Conservation (phyloP, 2,888 invertebrate genomes). For the Hemithea aestivaria region DNA sequence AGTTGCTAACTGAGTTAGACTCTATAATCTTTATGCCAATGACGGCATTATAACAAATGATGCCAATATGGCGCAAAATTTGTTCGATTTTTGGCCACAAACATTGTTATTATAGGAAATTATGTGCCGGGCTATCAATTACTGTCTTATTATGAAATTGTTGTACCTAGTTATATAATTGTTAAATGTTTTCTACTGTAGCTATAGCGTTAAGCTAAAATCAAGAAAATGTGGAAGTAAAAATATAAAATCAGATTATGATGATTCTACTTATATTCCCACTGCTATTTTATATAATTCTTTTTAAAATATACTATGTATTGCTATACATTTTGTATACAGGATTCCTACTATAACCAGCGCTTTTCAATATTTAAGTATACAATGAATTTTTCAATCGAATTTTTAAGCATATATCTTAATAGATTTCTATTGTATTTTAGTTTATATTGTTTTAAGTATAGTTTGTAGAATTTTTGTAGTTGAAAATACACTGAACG, state of each 20-base stretch:
- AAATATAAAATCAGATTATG: too few species aligned
- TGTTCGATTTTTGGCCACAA: too few species aligned
- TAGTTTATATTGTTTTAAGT: slow-evolving; percentile 13
- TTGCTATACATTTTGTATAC: too few species aligned
- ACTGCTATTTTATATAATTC: too few species aligned
- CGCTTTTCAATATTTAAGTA: slow-evolving; percentile 5
- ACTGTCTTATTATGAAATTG: slow-evolving; percentile 11
- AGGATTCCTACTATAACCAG: too few species aligned
- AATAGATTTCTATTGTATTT: slow-evolving; percentile 7
- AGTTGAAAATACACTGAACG: slow-evolving; percentile 15
- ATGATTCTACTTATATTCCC: too few species aligned
- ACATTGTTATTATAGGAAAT: too few species aligned
- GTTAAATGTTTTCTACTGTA: slow-evolving; percentile 54
- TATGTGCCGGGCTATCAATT: slow-evolving; percentile 10
- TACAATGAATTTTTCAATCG: slow-evolving; percentile 18
- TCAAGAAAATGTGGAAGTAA: slow-evolving; percentile 7
- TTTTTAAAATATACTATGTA: too few species aligned
- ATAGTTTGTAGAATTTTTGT: slow-evolving; percentile 8
- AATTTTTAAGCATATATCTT: slow-evolving; percentile 16
- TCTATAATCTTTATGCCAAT: too few species aligned
- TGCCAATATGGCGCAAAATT: too few species aligned
- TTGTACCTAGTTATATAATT: slow-evolving; percentile 30
- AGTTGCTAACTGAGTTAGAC: too few species aligned
- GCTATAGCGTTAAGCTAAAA: slow-evolving; percentile 28
- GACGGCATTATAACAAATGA: too few species aligned